Percentiles rank a stretch among this genome's conserved stretches.
These are phyloP conservation scores for Schlechtendalia chinensis DNA, from an alignment of 1,140 invertebrate genomes.

Conservation along the genomic window DNA sequence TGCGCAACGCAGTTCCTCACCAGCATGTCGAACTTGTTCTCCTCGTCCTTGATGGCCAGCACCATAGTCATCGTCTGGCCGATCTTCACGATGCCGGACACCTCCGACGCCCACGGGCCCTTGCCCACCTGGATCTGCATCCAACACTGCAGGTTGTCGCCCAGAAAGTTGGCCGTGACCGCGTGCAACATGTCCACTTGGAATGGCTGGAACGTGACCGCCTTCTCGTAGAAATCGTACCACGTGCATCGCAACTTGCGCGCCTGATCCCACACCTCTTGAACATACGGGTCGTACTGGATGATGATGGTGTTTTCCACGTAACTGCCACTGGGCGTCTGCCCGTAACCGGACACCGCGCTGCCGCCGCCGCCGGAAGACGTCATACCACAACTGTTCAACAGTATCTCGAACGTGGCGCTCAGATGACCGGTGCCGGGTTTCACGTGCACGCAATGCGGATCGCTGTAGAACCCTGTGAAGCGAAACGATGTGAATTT, in stretches of 20 bases:
- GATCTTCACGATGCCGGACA: conserved; percentile 91
- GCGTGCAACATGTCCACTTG: conserved; percentile 92
- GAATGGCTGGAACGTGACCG: conserved; percentile 89
- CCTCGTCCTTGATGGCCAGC: conserved; percentile 89
- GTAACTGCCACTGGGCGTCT: conserved; percentile 84
- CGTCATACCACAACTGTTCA: conserved; percentile 87
- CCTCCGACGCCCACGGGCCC: conserved; percentile 91
- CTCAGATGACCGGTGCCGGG: conserved; percentile 84
- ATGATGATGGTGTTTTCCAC: conserved; percentile 94
- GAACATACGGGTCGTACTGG: conserved; percentile 91
- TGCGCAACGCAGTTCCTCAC: conserved; percentile 92
- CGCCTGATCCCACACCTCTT: conserved; percentile 71
- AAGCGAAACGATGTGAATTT: background rate
- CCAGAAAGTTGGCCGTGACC: conserved; percentile 89
- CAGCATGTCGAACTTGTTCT: conserved; percentile 93
- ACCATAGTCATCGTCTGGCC: conserved; percentile 97
- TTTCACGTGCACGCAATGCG: conserved; percentile 86
- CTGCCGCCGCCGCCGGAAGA: conserved; percentile 78
- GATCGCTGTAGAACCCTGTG: conserved; percentile 76
- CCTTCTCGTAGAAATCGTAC: conserved; percentile 94
- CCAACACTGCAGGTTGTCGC: conserved; percentile 93
- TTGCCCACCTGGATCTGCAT: conserved; percentile 95
- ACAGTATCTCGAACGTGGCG: conserved; percentile 87
- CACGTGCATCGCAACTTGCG: conserved; percentile 86
- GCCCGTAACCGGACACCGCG: conserved; percentile 65